Percentiles rank a stretch among this genome's conserved stretches.
Evolutionary conservation across 2,113 vertebrate genomes (phyloP).

Genomic region (Platysternon megacephalum): DNA sequence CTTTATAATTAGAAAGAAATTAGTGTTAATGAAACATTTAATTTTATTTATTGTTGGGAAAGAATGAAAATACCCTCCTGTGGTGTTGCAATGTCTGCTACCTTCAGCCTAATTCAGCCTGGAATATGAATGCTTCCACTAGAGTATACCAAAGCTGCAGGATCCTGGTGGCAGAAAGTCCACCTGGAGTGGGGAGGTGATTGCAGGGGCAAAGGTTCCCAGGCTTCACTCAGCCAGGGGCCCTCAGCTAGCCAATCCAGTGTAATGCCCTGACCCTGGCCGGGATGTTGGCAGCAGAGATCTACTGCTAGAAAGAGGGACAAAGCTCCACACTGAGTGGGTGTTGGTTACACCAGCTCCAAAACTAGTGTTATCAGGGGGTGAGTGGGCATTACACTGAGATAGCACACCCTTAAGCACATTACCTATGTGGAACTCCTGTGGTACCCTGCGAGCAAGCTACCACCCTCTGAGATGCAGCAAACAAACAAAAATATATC

Average conservation of each 20-base stretch:
- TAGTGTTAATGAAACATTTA: constrained; percentile 47
- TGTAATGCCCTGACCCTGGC: background rate
- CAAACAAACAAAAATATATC: background rate
- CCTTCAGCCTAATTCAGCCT: background rate
- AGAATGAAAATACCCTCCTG: constrained; percentile 3
- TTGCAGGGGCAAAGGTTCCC: background rate
- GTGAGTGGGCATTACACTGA: background rate
- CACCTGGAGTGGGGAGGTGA: background rate
- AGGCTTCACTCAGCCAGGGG: rapidly evolving
- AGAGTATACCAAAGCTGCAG: rapidly evolving
- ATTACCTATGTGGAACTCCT: background rate
- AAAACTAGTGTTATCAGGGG: background rate
- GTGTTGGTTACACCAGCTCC: background rate
- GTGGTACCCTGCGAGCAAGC: background rate
- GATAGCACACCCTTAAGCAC: no score
- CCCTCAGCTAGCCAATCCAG: background rate
- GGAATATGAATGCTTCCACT: background rate
- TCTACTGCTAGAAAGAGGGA: background rate
- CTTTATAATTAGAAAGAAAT: constrained; percentile 60
- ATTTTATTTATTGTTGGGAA: constrained; percentile 33
- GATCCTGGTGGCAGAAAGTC: background rate
- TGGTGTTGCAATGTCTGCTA: background rate
- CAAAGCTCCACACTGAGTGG: background rate
- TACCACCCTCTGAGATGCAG: background rate
- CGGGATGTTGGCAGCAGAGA: background rate